Evolutionary conservation across 2,888 invertebrate species (phyloP).

Genomic region (Ennomos erosarius): DNA sequence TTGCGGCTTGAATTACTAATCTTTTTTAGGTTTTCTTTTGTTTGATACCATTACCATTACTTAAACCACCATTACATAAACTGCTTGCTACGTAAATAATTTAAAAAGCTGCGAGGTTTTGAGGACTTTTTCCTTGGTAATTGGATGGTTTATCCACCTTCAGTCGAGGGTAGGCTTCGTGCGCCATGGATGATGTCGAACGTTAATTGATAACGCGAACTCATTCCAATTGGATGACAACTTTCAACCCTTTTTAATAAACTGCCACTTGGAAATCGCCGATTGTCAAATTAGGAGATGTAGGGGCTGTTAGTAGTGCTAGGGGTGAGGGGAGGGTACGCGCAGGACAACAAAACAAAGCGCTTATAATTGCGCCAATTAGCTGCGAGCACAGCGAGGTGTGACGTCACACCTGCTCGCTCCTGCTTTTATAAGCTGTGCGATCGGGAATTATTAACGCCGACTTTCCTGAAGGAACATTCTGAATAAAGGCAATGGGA

Average conservation of each 20-base stretch:
- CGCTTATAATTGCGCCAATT: conserved; percentile 76
- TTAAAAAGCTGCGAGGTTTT: not conserved
- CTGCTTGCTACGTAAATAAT: not conserved
- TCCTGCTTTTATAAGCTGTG: not conserved
- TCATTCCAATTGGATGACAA: conserved; percentile 32
- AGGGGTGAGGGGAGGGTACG: conserved; percentile 31
- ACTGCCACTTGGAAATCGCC: conserved; percentile 35
- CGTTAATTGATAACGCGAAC: conserved; percentile 23
- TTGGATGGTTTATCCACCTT: not conserved
- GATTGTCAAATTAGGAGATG: conserved; percentile 18
- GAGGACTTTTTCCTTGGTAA: not conserved
- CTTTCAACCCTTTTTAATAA: conserved; percentile 43
- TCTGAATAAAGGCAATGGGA: too few relatives aligned
- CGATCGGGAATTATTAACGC: not conserved
- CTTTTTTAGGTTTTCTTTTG: not conserved
- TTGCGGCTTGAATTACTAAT: too few relatives aligned
- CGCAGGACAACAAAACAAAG: conserved; percentile 64
- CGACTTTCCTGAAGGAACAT: too few relatives aligned
- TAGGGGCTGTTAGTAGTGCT: conserved; percentile 1
- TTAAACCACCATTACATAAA: too few relatives aligned
- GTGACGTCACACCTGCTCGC: conserved; percentile 60
- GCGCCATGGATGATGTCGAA: not conserved
- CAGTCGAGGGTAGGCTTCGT: not conserved
- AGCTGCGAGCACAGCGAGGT: conserved; percentile 59
- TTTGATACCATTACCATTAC: not conserved